Base-by-base conservation (phyloP, 2,888 invertebrate genomes). In the Diloba caeruleocephala region DNA sequence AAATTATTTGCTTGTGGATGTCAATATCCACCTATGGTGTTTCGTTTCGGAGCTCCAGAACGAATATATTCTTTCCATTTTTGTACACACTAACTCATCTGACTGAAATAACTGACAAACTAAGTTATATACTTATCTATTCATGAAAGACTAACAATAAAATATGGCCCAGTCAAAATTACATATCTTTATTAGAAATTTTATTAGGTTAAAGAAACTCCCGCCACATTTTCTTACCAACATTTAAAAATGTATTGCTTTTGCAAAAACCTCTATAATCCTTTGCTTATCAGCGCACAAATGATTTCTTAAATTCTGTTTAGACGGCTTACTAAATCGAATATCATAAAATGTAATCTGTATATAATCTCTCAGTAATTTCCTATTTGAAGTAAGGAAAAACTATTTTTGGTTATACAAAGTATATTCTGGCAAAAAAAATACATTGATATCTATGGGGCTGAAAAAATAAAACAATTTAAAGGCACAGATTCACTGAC, bases 81-180 rank as follows among this genome's bases (percentile, higher is more conserved):
- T n/a, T n/a, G n/a, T n/a, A n/a, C n/a, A n/a, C n/a, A n/a, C n/a
- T n/a, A n/a, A n/a, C 3, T 10, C 3, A 33, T 19, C 0, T 1
- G 1, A 4, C 1, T 33, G 10, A 10, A 10, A 33, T 33, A 17
- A 0, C 0, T 19, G 5, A 32, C n/a, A n/a, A 32, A 15, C n/a
- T 5, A 2, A 2, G 1, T 28, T 2, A 3, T 13, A 13, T 29
- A 12, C 6, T 29, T 7, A 0, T 8, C 13, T 7, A 29, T 13
- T 13, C 12, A 12, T n/a, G 19, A 42, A 23, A 3, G 10, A 5
- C 10, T 23, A 8, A 15, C 1, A 1, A 2, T 2, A 17, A 13
- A 37, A 15, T 42, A 49, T 56, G 56, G 61, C 68, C 52, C 49
- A 28, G 39, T 62, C 63, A 67, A 62, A 66, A 53, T 25, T 23